Conservation (phyloP, 35 echinoderm and acorn worm species). For the Strongylocentrotus purpuratus region DNA sequence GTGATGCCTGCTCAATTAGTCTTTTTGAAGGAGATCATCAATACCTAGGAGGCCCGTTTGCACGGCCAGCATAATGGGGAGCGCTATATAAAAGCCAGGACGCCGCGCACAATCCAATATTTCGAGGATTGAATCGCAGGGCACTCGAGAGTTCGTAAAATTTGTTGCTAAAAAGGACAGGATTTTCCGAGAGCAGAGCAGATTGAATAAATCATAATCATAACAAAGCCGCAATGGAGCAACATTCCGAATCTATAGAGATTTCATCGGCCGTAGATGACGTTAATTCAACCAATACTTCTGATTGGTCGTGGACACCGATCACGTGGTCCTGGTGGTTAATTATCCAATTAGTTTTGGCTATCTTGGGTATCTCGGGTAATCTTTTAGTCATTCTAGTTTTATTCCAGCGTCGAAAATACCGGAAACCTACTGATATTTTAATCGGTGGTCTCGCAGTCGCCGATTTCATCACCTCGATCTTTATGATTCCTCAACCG, state of each 20-base stretch:
- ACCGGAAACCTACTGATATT: conserved; percentile 49
- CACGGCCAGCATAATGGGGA: too few relatives aligned
- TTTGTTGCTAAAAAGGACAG: not conserved
- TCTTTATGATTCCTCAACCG: conserved; percentile 63
- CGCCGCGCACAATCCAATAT: too few relatives aligned
- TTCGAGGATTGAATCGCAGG: not conserved
- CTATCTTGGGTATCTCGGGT: conserved; percentile 70
- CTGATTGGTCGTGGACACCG: conserved; percentile 34
- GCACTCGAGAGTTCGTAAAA: not conserved
- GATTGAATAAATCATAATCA: not conserved
- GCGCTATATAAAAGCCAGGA: too few relatives aligned
- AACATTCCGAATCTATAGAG: not conserved
- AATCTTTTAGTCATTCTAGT: conserved; percentile 55
- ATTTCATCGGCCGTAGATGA: not conserved
- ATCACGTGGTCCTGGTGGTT: conserved; percentile 50
- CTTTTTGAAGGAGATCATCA: too few relatives aligned
- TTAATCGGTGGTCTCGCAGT: conserved; percentile 65
- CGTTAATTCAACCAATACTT: not conserved
- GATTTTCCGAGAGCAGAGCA: not conserved
- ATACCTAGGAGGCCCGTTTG: too few relatives aligned
- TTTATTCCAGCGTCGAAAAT: conserved; percentile 6
- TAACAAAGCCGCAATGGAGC: not conserved
- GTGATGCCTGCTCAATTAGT: too few relatives aligned
- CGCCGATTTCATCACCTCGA: conserved; percentile 73
- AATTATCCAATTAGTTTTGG: conserved; percentile 29